These are phyloP conservation scores for Eupithecia subfuscata DNA, from an alignment of 2,888 invertebrate genomes.

Conservation along the genomic window DNA sequence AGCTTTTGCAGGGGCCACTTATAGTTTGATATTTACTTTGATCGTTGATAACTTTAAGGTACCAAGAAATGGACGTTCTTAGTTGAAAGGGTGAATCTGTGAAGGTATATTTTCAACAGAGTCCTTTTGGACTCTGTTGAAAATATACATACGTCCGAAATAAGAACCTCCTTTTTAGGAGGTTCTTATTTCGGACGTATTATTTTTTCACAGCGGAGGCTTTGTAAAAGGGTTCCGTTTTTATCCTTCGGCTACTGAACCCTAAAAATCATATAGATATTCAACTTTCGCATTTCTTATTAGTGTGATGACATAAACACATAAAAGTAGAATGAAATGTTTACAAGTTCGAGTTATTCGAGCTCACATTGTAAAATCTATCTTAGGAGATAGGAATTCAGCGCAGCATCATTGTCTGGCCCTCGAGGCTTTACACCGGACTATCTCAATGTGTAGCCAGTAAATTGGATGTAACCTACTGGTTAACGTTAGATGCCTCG, in stretches of 20 bases:
- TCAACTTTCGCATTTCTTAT: too few relatives aligned
- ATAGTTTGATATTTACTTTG: not conserved
- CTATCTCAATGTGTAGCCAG: conserved; percentile 18
- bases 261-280: too few relatives aligned
- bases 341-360: not conserved
- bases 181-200: not conserved
- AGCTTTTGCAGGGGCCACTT: not conserved
- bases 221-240: too few relatives aligned
- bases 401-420: not conserved
- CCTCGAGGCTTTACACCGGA: conserved; percentile 5
- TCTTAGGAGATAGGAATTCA: not conserved
- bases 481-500: not conserved
- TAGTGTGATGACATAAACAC: too few relatives aligned
- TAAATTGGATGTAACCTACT: conserved; percentile 13
- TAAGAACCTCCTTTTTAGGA: too few relatives aligned
- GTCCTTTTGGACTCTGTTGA: too few relatives aligned
- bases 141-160: too few relatives aligned
- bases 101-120: not conserved
- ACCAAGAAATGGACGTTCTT: not conserved
- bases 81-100: not conserved
- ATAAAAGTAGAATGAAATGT: not conserved
- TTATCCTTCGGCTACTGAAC: too few relatives aligned
- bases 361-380: not conserved
- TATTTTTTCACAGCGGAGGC: not conserved
- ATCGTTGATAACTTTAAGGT: not conserved